Conservation (phyloP, 2,888 invertebrate genomes). For the Anagyrus pseudococci region DNA sequence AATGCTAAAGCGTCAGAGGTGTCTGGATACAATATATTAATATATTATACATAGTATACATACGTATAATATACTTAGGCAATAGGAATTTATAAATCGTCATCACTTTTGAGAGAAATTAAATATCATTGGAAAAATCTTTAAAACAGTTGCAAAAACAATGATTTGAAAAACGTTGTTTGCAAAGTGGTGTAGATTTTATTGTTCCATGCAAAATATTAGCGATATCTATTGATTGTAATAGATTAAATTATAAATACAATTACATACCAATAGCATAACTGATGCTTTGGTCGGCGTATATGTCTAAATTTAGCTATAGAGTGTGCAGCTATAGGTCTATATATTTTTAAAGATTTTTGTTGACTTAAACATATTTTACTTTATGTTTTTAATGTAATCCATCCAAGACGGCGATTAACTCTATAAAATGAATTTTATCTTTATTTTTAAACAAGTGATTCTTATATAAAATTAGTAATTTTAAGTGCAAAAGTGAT, state of each 20-base stretch:
- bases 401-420: conserved; percentile 30
- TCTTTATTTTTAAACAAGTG: conserved; percentile 15
- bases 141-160: conserved; percentile 1
- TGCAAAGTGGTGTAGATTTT: conserved; percentile 48
- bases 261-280: conserved; percentile 54
- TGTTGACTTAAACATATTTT: conserved; percentile 41
- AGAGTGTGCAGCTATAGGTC: conserved; percentile 55
- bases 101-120: conserved; percentile 22
- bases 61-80: conserved; percentile 37
- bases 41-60: conserved; percentile 44
- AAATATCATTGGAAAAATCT: not conserved
- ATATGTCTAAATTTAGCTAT: conserved; percentile 61
- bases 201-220: conserved; percentile 45
- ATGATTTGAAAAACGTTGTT: conserved; percentile 1
- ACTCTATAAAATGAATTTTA: conserved; percentile 15
- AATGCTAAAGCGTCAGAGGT: conserved; percentile 37
- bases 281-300: conserved; percentile 58
- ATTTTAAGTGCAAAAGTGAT: too few species aligned
- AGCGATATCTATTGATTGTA: conserved; percentile 47
- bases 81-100: conserved; percentile 26
- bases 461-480: too few species aligned
- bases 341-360: conserved; percentile 46
- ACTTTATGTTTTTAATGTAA: conserved; percentile 33
- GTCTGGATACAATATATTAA: conserved; percentile 49
- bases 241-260: conserved; percentile 50